A percentile compares a stretch with the other conserved stretches of the same genome.
phyloP scores from a whole-genome alignment of 2,888 invertebrate genomes.

The Zaprionus bogoriensis region DNA sequence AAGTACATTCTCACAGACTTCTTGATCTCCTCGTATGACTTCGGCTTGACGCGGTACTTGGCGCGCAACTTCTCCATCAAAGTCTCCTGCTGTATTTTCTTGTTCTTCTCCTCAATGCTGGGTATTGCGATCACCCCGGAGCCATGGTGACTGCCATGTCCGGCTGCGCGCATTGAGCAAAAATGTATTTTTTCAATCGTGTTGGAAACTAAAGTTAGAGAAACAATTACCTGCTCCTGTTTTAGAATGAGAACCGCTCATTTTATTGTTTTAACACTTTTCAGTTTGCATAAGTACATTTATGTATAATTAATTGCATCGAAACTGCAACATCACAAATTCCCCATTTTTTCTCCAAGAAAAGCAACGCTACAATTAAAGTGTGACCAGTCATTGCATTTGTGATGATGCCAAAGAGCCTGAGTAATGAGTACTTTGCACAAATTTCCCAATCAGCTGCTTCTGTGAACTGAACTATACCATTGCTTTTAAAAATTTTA shows the following conservation, averaged over 20 bases:
- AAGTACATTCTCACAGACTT: constrained; percentile 94
- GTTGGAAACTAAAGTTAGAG: no score
- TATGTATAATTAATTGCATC: not conserved
- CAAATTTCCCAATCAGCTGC: not conserved
- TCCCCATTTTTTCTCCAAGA: not conserved
- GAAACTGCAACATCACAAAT: not conserved
- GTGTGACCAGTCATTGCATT: not conserved
- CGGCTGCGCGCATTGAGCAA: constrained; percentile 5
- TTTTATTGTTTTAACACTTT: constrained; percentile 1
- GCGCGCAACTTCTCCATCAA: constrained; percentile 96
- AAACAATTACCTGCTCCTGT: constrained; percentile 29
- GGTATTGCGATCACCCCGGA: constrained; percentile 27
- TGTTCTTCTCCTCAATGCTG: constrained; percentile 85
- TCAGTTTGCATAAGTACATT: not conserved
- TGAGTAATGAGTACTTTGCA: not conserved
- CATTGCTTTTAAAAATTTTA: not conserved
- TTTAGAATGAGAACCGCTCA: constrained; percentile 48
- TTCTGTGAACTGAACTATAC: constrained; percentile 10
- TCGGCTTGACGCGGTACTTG: constrained; percentile 90
- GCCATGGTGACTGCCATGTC: constrained; percentile 31
- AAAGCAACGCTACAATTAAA: constrained; percentile 6
- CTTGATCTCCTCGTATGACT: constrained; percentile 92
- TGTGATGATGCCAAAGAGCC: no score
- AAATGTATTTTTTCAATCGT: not conserved
- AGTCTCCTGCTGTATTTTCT: constrained; percentile 91